Evolutionary conservation across 2,888 invertebrate genomes (phyloP).

Genomic region (Caenorhabditis imperialis): DNA sequence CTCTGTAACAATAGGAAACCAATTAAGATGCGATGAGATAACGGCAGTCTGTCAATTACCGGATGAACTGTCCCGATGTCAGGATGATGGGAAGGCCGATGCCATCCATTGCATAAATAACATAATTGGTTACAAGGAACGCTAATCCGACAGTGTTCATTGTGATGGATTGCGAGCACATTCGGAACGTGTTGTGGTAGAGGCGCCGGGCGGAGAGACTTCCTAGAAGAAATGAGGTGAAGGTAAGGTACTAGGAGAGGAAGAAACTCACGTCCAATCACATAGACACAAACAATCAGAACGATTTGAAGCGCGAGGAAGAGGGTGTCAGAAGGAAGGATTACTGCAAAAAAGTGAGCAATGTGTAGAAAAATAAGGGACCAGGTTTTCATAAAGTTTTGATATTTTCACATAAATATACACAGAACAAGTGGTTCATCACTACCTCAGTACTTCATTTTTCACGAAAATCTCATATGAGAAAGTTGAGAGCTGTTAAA

Average conservation of each 20-base stretch:
- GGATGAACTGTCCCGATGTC: slow-evolving; percentile 79
- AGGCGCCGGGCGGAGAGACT: slow-evolving; percentile 49
- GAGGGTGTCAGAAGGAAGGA: slow-evolving; percentile 87
- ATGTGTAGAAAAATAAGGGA: no score
- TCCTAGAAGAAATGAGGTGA: slow-evolving; percentile 24
- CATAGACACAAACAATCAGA: slow-evolving; percentile 84
- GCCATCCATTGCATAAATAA: slow-evolving; percentile 87
- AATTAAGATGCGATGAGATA: no score
- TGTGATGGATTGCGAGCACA: slow-evolving; percentile 49
- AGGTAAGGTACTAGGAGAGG: neutral
- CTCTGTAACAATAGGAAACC: slow-evolving; percentile 50
- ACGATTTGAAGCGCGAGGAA: slow-evolving; percentile 86
- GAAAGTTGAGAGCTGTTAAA: no score
- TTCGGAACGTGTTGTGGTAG: slow-evolving; percentile 55
- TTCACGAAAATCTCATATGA: no score
- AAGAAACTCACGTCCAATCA: slow-evolving; percentile 81
- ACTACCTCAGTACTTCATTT: no score
- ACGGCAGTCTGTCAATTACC: no score
- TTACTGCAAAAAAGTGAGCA: slow-evolving; percentile 83
- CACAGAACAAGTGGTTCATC: no score
- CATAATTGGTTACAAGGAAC: slow-evolving; percentile 82
- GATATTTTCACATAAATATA: no score
- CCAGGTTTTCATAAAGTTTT: no score
- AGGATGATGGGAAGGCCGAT: slow-evolving; percentile 81
- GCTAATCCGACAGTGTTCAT: slow-evolving; percentile 47